A percentile compares a stretch with the other conserved stretches of the same genome.
These are phyloP conservation scores for Oopsacas minuta DNA, from an alignment of 37 sponge, comb jelly and placozoan species.

Conservation along the genomic window DNA sequence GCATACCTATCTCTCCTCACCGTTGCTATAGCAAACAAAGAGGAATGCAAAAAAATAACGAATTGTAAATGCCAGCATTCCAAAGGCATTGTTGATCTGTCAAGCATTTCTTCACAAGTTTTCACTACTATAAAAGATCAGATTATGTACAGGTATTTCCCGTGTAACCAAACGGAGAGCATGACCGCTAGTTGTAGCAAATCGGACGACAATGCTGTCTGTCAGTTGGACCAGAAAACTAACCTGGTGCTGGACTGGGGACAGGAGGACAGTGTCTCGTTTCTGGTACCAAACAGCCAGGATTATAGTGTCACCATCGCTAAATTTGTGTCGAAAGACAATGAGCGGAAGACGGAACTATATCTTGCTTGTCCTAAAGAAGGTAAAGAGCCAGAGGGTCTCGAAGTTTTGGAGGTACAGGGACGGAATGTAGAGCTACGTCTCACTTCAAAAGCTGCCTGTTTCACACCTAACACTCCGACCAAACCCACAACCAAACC, in stretches of 20 bases:
- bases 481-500: not conserved
- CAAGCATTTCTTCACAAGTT: not conserved
- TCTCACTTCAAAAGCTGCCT: not conserved
- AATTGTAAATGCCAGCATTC: conserved; percentile 18
- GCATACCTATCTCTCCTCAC: not conserved
- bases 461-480: not conserved
- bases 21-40: not conserved
- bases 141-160: not conserved
- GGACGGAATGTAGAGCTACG: not conserved
- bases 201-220: not conserved
- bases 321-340: not conserved
- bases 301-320: not conserved
- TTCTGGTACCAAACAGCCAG: not conserved
- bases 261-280: not conserved
- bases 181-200: not conserved
- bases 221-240: not conserved
- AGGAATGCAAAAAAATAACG: not conserved
- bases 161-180: not conserved
- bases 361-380: not conserved
- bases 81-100: conserved; percentile 8
- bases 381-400: not conserved
- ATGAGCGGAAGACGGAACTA: not conserved
- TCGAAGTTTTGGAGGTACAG: not conserved
- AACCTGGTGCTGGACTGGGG: not conserved
- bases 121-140: not conserved